Evolutionary conservation across 2,113 vertebrate species (phyloP), one percentile per base, ranked within the genome.

Genomic region (Ceratotherium simum): DNA sequence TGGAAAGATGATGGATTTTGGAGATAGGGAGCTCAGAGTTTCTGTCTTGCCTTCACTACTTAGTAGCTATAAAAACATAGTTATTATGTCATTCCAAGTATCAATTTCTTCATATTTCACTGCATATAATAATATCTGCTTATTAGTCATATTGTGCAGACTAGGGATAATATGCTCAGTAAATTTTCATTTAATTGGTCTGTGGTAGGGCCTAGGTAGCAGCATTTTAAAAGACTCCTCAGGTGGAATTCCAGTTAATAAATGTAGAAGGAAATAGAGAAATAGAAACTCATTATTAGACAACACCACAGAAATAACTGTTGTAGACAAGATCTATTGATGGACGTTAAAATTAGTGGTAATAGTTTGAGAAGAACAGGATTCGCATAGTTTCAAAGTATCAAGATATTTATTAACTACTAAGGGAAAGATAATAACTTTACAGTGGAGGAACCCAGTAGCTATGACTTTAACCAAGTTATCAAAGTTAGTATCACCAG

Each of bases 131-230:
- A 82, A 31, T 60, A 75, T 62, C 23, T 78, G 12, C 10, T 87
- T 75, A 69, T 48, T 94, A 65, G 23, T 1, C 42, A 93, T 83
- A 54, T 70, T 60, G 18, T 75, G 14, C 9, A 4, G 54, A 75
- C 2, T 51, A 93, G 51, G 0, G 6, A 72, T 80, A 62, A 87
- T 25, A 85, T 75, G 33, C 4, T 79, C 36, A 62, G 8, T 75
- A 93, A 67, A 72, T 93, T 90, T 93, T 75, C 27, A 84, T 60
- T 87, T 75, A 76, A 70, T 80, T 95, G n/a, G 5, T 54, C 7
- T 92, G 5, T 48, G 1, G 23, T 82, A 51, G 42, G 5, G 73
- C 4, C 17, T 84, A 81, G 16, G 2, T 60, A 86, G 31, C 17
- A 60, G 18, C 27, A 93, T 69, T 70, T 36, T 11, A 31, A 82